Conservation (phyloP, 2,888 invertebrate genomes). For the Podabrus alpinus region DNA sequence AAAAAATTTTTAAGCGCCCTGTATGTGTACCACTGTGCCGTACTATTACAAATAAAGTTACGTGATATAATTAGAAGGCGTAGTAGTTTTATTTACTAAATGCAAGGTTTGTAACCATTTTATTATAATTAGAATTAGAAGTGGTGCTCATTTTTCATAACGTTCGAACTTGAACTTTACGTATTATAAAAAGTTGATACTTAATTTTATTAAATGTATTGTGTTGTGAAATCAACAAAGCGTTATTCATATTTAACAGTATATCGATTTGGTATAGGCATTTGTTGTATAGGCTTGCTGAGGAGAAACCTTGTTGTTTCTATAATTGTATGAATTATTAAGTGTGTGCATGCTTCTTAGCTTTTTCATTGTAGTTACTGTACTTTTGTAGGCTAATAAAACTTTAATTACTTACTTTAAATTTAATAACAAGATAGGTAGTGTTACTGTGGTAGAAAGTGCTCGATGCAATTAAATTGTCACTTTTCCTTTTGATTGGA, state of each 20-base stretch:
- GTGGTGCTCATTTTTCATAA: constrained; percentile 9
- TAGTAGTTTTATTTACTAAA: not conserved
- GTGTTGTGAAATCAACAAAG: not conserved
- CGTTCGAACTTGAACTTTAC: constrained; percentile 10
- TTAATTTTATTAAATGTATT: not conserved
- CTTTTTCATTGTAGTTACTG: not conserved
- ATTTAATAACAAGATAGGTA: not conserved
- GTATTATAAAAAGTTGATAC: not conserved
- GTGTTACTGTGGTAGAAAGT: not conserved
- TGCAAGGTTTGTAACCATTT: not conserved
- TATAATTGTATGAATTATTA: not conserved
- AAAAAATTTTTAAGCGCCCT: not conserved
- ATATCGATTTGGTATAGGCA: not conserved
- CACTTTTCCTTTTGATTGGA: not conserved
- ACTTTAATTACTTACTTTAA: not conserved
- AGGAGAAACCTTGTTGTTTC: not conserved
- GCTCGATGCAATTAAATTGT: not conserved
- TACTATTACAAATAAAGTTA: not conserved
- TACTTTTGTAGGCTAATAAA: not conserved
- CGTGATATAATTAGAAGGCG: not conserved
- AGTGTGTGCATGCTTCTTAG: not conserved
- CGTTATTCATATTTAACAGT: not conserved
- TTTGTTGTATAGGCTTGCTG: too few species aligned
- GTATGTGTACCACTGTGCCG: not conserved
- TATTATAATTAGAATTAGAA: not conserved